Evolutionary conservation across 2,113 vertebrate genomes (phyloP), one percentile per base, ranked within the genome.

Genomic region (Onychorhynchus coronatus): DNA sequence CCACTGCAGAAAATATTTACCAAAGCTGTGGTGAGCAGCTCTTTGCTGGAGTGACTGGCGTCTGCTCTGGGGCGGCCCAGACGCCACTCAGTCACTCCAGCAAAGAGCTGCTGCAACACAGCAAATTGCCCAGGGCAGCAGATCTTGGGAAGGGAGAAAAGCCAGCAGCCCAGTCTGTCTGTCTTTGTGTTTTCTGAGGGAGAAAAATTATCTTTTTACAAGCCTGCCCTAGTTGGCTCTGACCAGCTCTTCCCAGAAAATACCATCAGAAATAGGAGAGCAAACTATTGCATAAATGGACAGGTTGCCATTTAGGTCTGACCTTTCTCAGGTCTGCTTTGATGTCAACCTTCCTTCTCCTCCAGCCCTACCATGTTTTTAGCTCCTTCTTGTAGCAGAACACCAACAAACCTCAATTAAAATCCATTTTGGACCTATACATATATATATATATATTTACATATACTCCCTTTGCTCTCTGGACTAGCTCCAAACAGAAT

Each of bases 41-140:
- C 96, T 93, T 78, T 53, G 16, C 91, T 87, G 94, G 88, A 97
- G 97, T 87, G 95, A 72, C 80, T 94, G 97, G 97, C 91, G 95
- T 95, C 97, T 76, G 96, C 94, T 94, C 93, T 85, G 91, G 61
- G 76, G 95, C 92, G 27, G 61, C 75, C 94, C 97, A 97, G 97
- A 96, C 96, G 74, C 96, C 96, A 91, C 82, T 83, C 96, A 75
- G 95, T 92, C 96, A 73, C 95, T 93, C 80, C 95, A 86, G 95
- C 95, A 84, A 33, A 94, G 91, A 95, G 96, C 96, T 96, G 95
- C 97, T 95, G 94, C 96, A 93, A 96, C 91, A 80, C 76, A 95
- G 85, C 94, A 91, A 92, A 96, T 95, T 94, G 96, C 97, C 95
- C 96, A 93, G 94, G 96, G 97, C 97, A 89, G 97, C 97, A 96